These are phyloP conservation scores for Rafetus swinhoei DNA, from an alignment of 2,113 vertebrate genomes.

Conservation along the genomic window DNA sequence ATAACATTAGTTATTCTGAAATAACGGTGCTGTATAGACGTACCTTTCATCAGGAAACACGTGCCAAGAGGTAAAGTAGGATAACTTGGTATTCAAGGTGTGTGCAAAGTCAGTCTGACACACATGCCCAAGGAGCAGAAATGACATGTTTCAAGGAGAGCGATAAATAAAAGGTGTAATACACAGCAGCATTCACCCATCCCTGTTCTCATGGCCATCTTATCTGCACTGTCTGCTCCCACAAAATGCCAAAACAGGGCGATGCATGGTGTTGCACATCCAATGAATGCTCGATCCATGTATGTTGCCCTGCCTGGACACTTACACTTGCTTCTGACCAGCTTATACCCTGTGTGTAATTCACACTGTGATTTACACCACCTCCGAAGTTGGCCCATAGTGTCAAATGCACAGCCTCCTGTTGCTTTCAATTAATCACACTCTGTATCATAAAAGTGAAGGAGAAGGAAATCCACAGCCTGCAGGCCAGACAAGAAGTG, in stretches of 20 bases:
- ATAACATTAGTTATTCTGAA: too few species aligned
- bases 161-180: neutral
- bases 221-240: neutral
- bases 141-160: neutral
- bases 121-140: accelerated
- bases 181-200: neutral
- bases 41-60: neutral
- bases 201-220: neutral
- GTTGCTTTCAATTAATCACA: neutral
- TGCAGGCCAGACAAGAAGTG: neutral
- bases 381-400: neutral
- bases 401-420: neutral
- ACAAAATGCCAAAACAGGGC: accelerated
- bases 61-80: neutral
- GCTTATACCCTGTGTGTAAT: neutral
- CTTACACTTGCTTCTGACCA: neutral
- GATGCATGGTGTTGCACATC: neutral
- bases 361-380: neutral
- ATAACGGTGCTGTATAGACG: too few species aligned
- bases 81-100: neutral
- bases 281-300: neutral
- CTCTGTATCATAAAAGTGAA: neutral
- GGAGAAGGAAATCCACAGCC: neutral
- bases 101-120: neutral
- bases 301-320: accelerated